These are phyloP conservation scores for Campylorhamphus procurvoides DNA, from an alignment of 2,113 vertebrate genomes.

Conservation along the genomic window DNA sequence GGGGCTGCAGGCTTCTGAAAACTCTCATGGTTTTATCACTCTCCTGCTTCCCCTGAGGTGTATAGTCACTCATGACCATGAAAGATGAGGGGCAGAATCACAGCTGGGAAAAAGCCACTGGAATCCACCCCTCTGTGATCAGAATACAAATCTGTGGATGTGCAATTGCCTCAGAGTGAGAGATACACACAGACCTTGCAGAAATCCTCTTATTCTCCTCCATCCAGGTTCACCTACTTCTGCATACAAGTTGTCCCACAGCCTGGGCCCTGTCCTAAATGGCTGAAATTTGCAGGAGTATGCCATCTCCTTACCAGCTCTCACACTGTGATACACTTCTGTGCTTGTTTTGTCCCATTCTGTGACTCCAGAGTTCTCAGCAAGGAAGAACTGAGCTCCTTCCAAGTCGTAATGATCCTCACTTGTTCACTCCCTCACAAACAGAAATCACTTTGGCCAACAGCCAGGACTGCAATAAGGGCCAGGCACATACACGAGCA, in stretches of 20 bases:
- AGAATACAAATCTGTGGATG: not conserved
- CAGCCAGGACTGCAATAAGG: conserved; percentile 27
- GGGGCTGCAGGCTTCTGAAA: not conserved
- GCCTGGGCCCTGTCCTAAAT: not conserved
- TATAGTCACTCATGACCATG: not conserved
- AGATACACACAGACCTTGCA: not conserved
- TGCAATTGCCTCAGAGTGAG: rapidly evolving
- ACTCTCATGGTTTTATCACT: not conserved
- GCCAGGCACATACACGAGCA: conserved; percentile 4
- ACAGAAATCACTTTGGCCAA: conserved; percentile 12
- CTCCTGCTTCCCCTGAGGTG: not conserved
- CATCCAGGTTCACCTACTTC: not conserved
- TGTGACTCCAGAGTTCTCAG: not conserved
- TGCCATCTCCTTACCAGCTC: not conserved
- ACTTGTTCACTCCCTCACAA: conserved; percentile 24
- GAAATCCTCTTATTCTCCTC: not conserved
- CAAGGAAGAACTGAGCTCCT: not conserved
- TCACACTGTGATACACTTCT: not conserved
- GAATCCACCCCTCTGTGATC: not conserved
- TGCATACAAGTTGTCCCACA: not conserved
- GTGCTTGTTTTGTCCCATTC: not conserved
- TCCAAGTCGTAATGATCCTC: conserved; percentile 22
- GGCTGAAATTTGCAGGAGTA: not conserved
- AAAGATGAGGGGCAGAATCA: not conserved
- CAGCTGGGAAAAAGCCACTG: not conserved